These are phyloP conservation scores for Theodoxus fluviatilis DNA, from an alignment of 2,888 invertebrate genomes.

Conservation along the genomic window DNA sequence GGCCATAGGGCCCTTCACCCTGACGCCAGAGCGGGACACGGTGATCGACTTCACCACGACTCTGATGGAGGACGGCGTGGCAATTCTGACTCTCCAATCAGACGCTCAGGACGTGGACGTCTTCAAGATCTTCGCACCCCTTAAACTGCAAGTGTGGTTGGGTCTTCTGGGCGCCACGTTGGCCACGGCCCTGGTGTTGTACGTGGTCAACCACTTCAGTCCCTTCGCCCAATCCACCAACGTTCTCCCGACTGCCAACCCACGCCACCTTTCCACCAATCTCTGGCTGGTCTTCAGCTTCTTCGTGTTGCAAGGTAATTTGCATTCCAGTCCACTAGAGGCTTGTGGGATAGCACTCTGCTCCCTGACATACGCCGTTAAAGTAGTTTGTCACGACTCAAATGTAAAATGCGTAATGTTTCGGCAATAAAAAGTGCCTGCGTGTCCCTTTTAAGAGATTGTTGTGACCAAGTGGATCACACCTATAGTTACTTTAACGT, in stretches of 20 bases:
- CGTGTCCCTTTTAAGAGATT: too few relatives aligned
- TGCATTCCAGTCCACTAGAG: too few relatives aligned
- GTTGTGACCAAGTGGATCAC: too few relatives aligned
- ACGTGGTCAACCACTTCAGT: constrained; percentile 36
- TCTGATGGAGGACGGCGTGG: constrained; percentile 47
- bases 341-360: too few relatives aligned
- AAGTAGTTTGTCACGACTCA: too few relatives aligned
- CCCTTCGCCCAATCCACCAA: constrained; percentile 32
- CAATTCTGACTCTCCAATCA: constrained; percentile 44
- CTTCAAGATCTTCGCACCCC: constrained; percentile 46
- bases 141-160: constrained; percentile 47
- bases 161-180: constrained; percentile 36
- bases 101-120: constrained; percentile 38
- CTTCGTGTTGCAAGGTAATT: constrained; percentile 46
- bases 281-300: constrained; percentile 43
- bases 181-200: constrained; percentile 39
- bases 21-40: constrained; percentile 40
- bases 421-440: too few relatives aligned
- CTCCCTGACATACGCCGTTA: too few relatives aligned
- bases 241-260: constrained; percentile 1
- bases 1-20: constrained; percentile 48
- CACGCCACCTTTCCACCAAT: too few relatives aligned
- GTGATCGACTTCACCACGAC: constrained; percentile 51
- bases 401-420: too few relatives aligned
- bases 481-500: too few relatives aligned